A percentile compares a stretch with the other conserved stretches of the same genome.
phyloP scores from a whole-genome alignment of 2,113 vertebrate genomes.

The Cryptoleucopteryx plumbea region DNA sequence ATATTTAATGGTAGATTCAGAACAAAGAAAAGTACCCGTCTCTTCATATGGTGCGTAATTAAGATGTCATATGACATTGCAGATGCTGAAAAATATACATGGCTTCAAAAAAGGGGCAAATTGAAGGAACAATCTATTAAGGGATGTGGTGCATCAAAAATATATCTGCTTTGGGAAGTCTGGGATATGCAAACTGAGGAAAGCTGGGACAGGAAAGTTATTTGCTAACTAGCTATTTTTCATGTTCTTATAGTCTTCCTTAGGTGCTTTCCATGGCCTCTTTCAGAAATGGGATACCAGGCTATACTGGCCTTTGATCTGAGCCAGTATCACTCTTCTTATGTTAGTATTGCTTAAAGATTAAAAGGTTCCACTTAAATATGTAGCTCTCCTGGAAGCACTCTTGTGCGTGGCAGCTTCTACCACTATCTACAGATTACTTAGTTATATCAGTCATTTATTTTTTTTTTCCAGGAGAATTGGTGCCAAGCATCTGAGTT shows the following conservation, averaged over 20 bases:
- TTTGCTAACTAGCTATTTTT: not conserved
- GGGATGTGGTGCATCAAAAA: not conserved
- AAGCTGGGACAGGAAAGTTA: not conserved
- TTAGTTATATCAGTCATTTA: not conserved
- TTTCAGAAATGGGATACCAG: not conserved
- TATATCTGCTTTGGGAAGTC: not conserved
- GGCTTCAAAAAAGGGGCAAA: not conserved
- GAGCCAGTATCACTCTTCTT: not conserved
- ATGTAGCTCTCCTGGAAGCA: not conserved
- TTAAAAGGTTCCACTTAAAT: not conserved
- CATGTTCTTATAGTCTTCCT: not conserved
- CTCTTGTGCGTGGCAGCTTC: not conserved
- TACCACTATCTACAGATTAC: not conserved
- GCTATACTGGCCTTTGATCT: not conserved
- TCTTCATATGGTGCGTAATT: not conserved
- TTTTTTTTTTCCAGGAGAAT: not conserved
- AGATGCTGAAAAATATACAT: not conserved
- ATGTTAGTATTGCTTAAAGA: not conserved
- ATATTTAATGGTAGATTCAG: not conserved
- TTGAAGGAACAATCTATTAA: not conserved
- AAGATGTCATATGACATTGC: fast-evolving
- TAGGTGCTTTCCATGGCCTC: not conserved
- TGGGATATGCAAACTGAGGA: not conserved
- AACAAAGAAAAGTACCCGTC: not conserved
- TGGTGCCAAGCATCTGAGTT: not conserved